A percentile compares a stretch with the other conserved stretches of the same genome.
These are phyloP conservation scores for Tetropium fuscum DNA, from an alignment of 2,888 invertebrate species.

Conservation along the genomic window DNA sequence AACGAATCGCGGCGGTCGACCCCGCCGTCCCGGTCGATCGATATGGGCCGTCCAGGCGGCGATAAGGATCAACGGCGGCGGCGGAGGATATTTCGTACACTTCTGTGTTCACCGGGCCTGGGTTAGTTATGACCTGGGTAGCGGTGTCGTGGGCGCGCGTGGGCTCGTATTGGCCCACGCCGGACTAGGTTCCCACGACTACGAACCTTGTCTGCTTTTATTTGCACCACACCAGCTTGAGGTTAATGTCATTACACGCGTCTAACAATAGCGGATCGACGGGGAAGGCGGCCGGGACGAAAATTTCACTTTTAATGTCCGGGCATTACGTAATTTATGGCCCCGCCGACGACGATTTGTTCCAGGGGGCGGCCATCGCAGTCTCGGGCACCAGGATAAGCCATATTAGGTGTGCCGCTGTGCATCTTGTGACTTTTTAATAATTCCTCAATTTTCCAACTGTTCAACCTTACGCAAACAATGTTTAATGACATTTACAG, in stretches of 20 bases:
- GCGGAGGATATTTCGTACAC: conserved; percentile 4
- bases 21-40: conserved; percentile 7
- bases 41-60: conserved; percentile 9
- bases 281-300: conserved; percentile 3
- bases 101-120: not conserved
- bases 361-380: no score
- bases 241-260: conserved; percentile 51
- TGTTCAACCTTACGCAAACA: no score
- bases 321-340: no score
- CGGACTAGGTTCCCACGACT: conserved; percentile 49
- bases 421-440: no score
- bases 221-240: conserved; percentile 49
- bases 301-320: no score
- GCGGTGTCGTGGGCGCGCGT: conserved; percentile 51
- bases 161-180: conserved; percentile 48
- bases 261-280: conserved; percentile 11
- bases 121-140: conserved; percentile 42
- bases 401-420: no score
- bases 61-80: conserved; percentile 12
- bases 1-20: not conserved
- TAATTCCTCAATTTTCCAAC: no score
- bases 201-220: conserved; percentile 46
- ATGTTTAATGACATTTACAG: no score
- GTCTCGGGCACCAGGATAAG: no score
- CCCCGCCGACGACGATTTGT: no score